phyloP scores from a whole-genome alignment of 2,113 vertebrate species.

The Thalassoma bifasciatum region DNA sequence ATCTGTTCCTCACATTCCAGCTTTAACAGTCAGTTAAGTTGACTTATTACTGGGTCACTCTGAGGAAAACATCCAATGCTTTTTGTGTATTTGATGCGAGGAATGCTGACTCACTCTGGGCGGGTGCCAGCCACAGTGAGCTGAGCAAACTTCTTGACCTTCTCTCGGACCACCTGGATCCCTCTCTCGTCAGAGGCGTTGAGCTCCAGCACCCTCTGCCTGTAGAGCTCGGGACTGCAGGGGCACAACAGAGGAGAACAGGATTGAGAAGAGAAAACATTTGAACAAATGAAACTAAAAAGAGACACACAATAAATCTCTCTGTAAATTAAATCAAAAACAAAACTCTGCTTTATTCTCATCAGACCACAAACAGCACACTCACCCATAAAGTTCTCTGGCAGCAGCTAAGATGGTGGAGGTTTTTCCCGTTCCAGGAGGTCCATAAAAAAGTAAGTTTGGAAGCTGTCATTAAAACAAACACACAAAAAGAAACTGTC shows the following conservation, averaged over 20 bases:
- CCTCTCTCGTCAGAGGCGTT: constrained; percentile 98
- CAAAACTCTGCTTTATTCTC: background rate
- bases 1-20: no score
- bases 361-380: background rate
- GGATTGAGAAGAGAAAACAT: background rate
- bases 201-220: constrained; percentile 94
- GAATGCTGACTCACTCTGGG: constrained; percentile 87
- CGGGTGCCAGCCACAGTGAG: constrained; percentile 91
- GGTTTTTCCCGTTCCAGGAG: constrained; percentile 98
- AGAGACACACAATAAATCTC: background rate
- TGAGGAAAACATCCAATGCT: constrained; percentile 85
- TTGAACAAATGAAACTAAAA: background rate
- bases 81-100: background rate
- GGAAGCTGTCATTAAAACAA: constrained; percentile 88
- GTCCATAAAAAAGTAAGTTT: constrained; percentile 98
- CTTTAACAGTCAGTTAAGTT: background rate
- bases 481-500: background rate
- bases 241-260: background rate
- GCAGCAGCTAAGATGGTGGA: constrained; percentile 98
- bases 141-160: constrained; percentile 97
- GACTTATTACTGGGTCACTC: background rate
- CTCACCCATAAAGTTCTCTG: constrained; percentile 96
- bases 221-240: constrained; percentile 90
- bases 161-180: constrained; percentile 96
- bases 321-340: background rate